A percentile compares a stretch with the other conserved stretches of the same genome.
These are phyloP conservation scores for Macaca fascicularis DNA, from an alignment of 2,113 vertebrate species.

Conservation along the genomic window DNA sequence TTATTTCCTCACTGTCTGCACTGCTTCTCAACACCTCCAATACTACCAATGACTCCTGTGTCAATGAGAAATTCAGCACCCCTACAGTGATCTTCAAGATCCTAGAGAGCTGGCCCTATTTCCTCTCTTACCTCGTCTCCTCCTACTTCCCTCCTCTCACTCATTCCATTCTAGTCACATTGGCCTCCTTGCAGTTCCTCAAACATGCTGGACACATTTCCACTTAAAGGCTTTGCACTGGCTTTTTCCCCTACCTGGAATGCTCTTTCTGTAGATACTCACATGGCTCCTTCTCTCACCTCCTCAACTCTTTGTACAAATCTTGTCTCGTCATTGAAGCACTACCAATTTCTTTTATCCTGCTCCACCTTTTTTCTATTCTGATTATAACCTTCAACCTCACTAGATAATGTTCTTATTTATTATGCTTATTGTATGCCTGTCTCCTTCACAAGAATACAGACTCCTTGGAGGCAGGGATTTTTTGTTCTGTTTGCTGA, in stretches of 20 bases:
- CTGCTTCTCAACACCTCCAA: background rate
- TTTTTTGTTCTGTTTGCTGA: background rate
- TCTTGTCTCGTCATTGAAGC: background rate
- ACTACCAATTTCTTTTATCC: background rate
- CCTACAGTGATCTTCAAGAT: background rate
- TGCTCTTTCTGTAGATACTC: background rate
- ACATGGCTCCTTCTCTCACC: background rate
- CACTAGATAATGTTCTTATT: background rate
- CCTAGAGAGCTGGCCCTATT: background rate
- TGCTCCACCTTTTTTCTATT: background rate
- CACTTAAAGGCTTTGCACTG: background rate
- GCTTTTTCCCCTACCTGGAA: background rate
- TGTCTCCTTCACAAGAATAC: background rate
- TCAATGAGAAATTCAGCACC: background rate
- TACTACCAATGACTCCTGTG: background rate
- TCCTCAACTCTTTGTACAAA: background rate
- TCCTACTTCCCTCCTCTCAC: accelerated
- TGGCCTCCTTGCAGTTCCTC: background rate
- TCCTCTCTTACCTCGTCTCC: background rate
- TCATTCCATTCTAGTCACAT: background rate
- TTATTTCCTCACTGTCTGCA: background rate
- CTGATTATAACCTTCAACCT: background rate
- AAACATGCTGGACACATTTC: background rate
- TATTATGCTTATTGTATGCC: background rate
- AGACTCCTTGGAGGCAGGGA: background rate